Conservation (phyloP, 2,113 vertebrate species). For the Sciurus niger region DNA sequence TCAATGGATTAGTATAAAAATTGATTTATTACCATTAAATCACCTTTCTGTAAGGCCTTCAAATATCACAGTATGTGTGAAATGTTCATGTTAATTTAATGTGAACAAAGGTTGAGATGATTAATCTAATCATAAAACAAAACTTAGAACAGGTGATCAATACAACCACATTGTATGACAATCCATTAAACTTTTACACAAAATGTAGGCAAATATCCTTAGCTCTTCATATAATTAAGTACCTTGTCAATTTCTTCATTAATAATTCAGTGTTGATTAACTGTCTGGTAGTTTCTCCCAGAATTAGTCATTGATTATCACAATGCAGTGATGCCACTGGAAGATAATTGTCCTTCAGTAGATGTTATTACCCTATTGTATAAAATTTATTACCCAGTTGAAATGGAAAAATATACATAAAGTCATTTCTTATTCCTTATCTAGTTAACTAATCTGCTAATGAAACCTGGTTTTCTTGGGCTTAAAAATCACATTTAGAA, state of each 20-base stretch:
- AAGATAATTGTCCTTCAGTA: background rate
- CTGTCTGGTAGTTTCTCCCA: background rate
- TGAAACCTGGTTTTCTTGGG: background rate
- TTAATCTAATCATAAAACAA: constrained; percentile 53
- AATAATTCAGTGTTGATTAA: constrained; percentile 50
- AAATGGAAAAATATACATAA: constrained; percentile 13
- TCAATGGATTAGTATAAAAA: constrained; percentile 3
- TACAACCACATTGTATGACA: background rate
- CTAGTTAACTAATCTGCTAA: background rate
- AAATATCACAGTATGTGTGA: background rate
- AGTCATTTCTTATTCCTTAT: background rate
- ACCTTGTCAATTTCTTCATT: constrained; percentile 24
- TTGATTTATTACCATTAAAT: background rate
- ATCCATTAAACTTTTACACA: constrained; percentile 22
- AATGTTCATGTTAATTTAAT: constrained; percentile 29
- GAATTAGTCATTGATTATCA: constrained; percentile 48
- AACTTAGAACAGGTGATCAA: constrained; percentile 3
- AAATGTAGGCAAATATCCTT: background rate
- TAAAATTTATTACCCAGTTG: background rate
- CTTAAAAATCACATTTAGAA: background rate
- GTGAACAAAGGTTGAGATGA: constrained; percentile 1
- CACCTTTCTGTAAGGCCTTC: background rate
- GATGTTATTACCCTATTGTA: background rate
- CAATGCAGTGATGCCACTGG: background rate
- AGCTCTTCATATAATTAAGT: constrained; percentile 31